Percentiles rank a stretch among this genome's conserved stretches.
phyloP scores from a whole-genome alignment of 2,888 invertebrate species.

The Micropterix aruncella region DNA sequence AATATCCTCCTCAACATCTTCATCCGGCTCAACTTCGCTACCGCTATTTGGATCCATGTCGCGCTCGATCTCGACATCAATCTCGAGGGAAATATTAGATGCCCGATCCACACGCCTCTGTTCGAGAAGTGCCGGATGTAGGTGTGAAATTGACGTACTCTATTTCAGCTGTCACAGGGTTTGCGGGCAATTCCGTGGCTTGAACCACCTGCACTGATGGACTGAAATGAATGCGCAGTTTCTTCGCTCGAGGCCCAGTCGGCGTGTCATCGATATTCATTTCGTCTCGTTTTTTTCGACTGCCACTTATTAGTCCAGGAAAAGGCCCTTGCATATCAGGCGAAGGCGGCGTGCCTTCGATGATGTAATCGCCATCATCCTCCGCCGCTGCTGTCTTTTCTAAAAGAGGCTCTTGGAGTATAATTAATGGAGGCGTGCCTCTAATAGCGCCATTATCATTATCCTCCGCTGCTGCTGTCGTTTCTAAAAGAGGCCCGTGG shows the following conservation, averaged over 20 bases:
- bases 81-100: conserved; percentile 4
- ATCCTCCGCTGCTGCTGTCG: no score
- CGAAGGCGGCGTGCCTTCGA: conserved; percentile 5
- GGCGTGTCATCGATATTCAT: conserved; percentile 3
- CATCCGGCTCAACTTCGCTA: conserved; percentile 3
- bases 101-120: conserved; percentile 3
- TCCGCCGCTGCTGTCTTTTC: no score
- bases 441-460: no score
- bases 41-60: conserved; percentile 1
- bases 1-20: conserved; percentile 5
- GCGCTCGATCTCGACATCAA: conserved; percentile 2
- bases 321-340: conserved; percentile 1
- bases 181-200: conserved; percentile 6
- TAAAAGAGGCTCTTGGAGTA: no score
- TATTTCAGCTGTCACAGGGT: conserved; percentile 5
- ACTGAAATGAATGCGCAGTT: conserved; percentile 5
- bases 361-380: conserved; percentile 5
- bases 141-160: conserved; percentile 3
- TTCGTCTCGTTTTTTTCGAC: no score
- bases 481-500: no score
- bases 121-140: neutral
- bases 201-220: conserved; percentile 5
- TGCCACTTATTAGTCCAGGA: no score
- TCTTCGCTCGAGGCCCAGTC: conserved; percentile 4
- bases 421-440: no score